Percentiles rank a stretch among this genome's conserved stretches.
Evolutionary conservation across 2,113 vertebrate species (phyloP).

Genomic region (Synchiropus splendidus): DNA sequence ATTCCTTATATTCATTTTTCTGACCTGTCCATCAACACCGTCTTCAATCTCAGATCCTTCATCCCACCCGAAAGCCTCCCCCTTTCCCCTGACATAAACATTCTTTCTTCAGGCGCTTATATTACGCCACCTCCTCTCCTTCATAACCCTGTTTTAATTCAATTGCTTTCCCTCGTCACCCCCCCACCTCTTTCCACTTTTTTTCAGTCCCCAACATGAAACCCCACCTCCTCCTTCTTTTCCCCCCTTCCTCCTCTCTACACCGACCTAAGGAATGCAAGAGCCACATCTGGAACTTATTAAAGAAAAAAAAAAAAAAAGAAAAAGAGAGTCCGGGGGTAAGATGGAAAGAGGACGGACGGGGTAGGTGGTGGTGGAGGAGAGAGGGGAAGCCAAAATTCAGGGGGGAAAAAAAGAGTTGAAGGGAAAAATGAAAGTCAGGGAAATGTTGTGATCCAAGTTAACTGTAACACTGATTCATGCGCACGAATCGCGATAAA

Average conservation of each 20-base stretch:
- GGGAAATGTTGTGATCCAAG: no score
- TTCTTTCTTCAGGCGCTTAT: constrained; percentile 12
- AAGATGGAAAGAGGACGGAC: constrained; percentile 34
- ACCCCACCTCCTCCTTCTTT: constrained; percentile 4
- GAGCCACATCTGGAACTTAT: constrained; percentile 73
- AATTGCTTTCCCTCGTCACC: constrained; percentile 47
- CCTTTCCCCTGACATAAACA: constrained; percentile 8
- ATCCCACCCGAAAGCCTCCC: neutral
- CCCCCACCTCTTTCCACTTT: neutral
- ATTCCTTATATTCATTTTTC: no score
- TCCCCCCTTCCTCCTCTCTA: constrained; percentile 42
- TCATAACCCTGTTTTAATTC: constrained; percentile 65
- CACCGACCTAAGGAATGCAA: constrained; percentile 69
- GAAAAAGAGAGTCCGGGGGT: constrained; percentile 14
- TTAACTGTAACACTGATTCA: constrained; percentile 5
- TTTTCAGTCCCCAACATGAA: neutral
- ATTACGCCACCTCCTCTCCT: constrained; percentile 45
- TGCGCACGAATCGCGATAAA: constrained; percentile 23
- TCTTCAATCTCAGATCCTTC: neutral
- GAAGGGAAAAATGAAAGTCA: constrained; percentile 8
- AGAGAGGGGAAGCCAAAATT: constrained; percentile 5
- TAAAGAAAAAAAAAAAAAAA: constrained; percentile 51
- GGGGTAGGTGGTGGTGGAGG: constrained; percentile 11
- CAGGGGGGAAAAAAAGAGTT: constrained; percentile 22
- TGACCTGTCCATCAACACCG: neutral